These are phyloP conservation scores for Drosophila repletoides DNA, from an alignment of 1,140 invertebrate species.

Conservation along the genomic window DNA sequence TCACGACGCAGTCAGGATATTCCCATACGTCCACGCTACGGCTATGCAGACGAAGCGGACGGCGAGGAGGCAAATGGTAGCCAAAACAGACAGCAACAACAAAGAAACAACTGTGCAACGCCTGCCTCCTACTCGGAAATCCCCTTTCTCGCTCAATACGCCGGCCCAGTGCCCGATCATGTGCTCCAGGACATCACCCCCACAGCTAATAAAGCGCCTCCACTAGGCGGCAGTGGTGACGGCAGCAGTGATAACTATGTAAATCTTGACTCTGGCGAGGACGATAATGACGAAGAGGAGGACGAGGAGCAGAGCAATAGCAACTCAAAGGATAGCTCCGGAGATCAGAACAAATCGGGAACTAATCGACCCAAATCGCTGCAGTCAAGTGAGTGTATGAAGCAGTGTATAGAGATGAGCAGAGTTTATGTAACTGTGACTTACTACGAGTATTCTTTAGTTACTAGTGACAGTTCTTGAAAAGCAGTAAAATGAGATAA, in stretches of 20 bases:
- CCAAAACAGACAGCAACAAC: conserved; percentile 1
- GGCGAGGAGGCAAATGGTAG: conserved; percentile 2
- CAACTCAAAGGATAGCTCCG: conserved; percentile 64
- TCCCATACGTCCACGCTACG: conserved; percentile 74
- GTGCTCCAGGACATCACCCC: conserved; percentile 76
- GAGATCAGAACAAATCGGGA: conserved; percentile 29
- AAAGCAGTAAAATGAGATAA: no score
- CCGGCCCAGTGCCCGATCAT: conserved; percentile 79
- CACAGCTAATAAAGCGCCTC: conserved; percentile 78
- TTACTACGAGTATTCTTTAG: no score
- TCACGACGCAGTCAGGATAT: conserved; percentile 72
- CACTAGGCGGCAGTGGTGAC: conserved; percentile 30
- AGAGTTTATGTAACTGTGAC: no score
- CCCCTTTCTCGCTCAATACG: conserved; percentile 88
- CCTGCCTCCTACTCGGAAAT: conserved; percentile 93
- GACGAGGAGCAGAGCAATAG: conserved; percentile 59
- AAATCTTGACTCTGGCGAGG: conserved; percentile 64
- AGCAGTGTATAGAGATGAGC: no score
- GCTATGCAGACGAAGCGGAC: conserved; percentile 48
- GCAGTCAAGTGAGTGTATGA: conserved; percentile 26
- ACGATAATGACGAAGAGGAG: conserved; percentile 44
- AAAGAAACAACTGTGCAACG: conserved; percentile 27
- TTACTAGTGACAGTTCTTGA: no score
- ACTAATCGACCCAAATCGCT: conserved; percentile 32
- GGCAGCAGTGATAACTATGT: conserved; percentile 68